Evolutionary conservation across 37 sponge, comb jelly and placozoan species (phyloP).

Genomic region (Ianthella basta): DNA sequence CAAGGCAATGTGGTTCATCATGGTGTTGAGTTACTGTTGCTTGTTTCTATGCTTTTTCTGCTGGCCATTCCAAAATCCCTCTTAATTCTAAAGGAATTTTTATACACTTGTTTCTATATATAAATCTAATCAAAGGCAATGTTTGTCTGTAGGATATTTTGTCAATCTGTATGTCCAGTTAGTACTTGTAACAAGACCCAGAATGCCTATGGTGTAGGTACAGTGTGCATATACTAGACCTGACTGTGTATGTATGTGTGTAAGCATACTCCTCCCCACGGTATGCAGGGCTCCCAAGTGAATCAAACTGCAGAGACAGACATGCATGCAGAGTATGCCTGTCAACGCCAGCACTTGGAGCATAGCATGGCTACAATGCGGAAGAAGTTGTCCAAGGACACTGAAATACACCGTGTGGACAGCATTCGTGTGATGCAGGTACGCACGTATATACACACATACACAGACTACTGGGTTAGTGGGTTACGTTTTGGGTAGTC

Average conservation of each 20-base stretch:
- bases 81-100: no score
- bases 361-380: slow-evolving; percentile 91
- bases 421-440: slow-evolving; percentile 95
- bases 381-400: slow-evolving; percentile 95
- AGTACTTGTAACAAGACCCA: no score
- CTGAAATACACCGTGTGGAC: slow-evolving; percentile 89
- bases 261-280: no score
- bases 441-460: neutral
- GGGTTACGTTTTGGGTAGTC: no score
- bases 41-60: no score
- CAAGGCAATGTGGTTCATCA: no score
- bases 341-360: slow-evolving; percentile 95
- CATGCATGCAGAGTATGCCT: slow-evolving; percentile 88
- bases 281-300: slow-evolving; percentile 52
- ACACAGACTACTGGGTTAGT: neutral
- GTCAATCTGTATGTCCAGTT: neutral
- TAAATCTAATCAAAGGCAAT: no score
- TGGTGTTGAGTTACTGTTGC: no score
- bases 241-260: slow-evolving; percentile 1
- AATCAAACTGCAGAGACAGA: slow-evolving; percentile 79
- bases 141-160: neutral
- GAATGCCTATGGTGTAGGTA: neutral
- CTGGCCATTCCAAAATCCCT: no score
- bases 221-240: neutral
- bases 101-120: no score